A percentile compares a stretch with the other conserved stretches of the same genome.
Conservation (phyloP, 2,113 vertebrate genomes). For the Daubentonia madagascariensis region DNA sequence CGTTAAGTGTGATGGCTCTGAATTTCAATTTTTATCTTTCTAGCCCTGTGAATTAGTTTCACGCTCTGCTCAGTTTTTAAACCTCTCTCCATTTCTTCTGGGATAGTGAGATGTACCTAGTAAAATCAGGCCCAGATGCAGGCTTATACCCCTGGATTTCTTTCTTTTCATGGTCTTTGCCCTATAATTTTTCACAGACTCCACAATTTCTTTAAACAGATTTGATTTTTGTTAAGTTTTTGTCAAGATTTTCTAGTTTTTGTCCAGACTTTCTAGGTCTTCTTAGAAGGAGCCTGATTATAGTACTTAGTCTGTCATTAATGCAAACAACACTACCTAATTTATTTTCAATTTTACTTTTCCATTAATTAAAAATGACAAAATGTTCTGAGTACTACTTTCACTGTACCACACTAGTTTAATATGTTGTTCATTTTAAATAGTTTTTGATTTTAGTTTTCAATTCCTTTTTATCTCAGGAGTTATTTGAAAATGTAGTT, state of each 20-base stretch:
- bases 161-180: neutral
- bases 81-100: neutral
- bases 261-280: neutral
- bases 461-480: neutral
- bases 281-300: neutral
- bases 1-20: neutral
- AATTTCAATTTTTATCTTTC: neutral
- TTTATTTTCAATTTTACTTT: neutral
- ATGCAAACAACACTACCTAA: neutral
- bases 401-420: neutral
- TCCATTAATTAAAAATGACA: neutral
- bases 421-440: neutral
- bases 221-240: neutral
- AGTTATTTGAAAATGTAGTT: neutral
- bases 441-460: neutral
- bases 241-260: neutral
- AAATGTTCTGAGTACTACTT: neutral
- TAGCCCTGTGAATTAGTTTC: neutral
- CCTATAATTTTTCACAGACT: neutral
- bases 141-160: neutral
- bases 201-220: neutral
- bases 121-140: neutral
- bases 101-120: neutral
- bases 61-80: neutral
- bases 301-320: neutral